Percentiles rank a stretch among this genome's conserved stretches.
Evolutionary conservation across 1,140 invertebrate genomes (phyloP).

Genomic region (Solenopsis invicta): DNA sequence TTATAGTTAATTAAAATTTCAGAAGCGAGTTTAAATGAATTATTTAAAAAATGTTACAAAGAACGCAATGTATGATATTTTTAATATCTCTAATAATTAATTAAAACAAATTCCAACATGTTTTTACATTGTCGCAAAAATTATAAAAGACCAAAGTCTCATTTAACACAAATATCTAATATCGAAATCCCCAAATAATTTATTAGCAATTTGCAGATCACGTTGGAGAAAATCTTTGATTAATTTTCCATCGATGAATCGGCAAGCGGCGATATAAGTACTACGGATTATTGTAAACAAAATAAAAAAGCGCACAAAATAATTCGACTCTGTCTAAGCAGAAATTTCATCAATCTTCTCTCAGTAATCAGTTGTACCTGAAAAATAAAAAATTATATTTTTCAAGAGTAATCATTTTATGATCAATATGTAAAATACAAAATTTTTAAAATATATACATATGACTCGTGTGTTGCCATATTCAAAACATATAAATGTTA

Average conservation of each 20-base stretch:
- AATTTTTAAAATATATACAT: slow-evolving; percentile 35
- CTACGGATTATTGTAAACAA: slow-evolving; percentile 65
- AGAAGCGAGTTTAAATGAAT: not conserved
- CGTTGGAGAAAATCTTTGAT: not conserved
- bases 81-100: not conserved
- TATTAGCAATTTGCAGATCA: not conserved
- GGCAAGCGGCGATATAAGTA: not conserved
- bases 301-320: slow-evolving; percentile 76
- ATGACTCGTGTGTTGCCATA: not conserved
- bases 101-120: not conserved
- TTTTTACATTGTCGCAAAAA: not conserved
- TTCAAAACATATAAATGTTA: too few relatives aligned
- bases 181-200: not conserved
- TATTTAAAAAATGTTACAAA: not conserved
- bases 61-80: not conserved
- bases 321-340: slow-evolving; percentile 67
- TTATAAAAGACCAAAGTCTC: not conserved
- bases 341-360: slow-evolving; percentile 49
- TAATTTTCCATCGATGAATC: slow-evolving; percentile 2
- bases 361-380: slow-evolving; percentile 83
- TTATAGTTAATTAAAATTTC: not conserved
- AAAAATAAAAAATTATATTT: slow-evolving; percentile 66
- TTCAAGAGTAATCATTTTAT: slow-evolving; percentile 15
- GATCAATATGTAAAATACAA: not conserved
- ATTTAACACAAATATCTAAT: not conserved